Conservation (phyloP, 2,113 vertebrate species). For the Zingel zingel region DNA sequence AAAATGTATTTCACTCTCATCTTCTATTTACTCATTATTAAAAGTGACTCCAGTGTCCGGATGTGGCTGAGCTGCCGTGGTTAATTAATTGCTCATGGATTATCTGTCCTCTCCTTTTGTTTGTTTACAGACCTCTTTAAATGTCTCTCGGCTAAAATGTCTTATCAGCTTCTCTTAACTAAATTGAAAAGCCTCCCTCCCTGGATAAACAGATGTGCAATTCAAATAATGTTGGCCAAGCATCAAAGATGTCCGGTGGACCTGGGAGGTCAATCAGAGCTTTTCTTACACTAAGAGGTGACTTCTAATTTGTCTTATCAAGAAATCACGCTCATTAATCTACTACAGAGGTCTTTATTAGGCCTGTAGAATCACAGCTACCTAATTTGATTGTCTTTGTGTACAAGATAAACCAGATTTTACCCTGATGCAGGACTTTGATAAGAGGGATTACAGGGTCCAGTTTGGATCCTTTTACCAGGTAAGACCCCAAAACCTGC, state of each 20-base stretch:
- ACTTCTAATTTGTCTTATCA: slow-evolving; percentile 67
- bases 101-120: slow-evolving; percentile 79
- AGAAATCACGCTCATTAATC: slow-evolving; percentile 54
- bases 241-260: slow-evolving; percentile 42
- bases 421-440: slow-evolving; percentile 31
- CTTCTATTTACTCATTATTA: slow-evolving; percentile 73
- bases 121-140: slow-evolving; percentile 81
- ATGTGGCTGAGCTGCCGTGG: slow-evolving; percentile 49
- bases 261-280: slow-evolving; percentile 25
- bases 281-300: slow-evolving; percentile 26
- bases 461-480: slow-evolving; percentile 2
- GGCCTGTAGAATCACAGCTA: slow-evolving; percentile 9
- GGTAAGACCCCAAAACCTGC: not conserved
- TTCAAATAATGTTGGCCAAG: slow-evolving; percentile 55
- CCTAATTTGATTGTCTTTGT: slow-evolving; percentile 50
- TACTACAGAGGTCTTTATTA: slow-evolving; percentile 44
- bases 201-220: slow-evolving; percentile 44
- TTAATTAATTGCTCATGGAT: slow-evolving; percentile 85
- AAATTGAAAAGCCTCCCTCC: slow-evolving; percentile 71
- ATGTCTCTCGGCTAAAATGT: slow-evolving; percentile 66
- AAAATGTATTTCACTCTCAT: slow-evolving; percentile 54
- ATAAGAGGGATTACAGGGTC: slow-evolving; percentile 26
- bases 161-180: slow-evolving; percentile 76
- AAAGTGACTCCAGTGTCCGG: slow-evolving; percentile 65
- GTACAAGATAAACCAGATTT: slow-evolving; percentile 67